Base-by-base conservation (phyloP, 2,113 vertebrate genomes). In the Apaloderma vittatum region DNA sequence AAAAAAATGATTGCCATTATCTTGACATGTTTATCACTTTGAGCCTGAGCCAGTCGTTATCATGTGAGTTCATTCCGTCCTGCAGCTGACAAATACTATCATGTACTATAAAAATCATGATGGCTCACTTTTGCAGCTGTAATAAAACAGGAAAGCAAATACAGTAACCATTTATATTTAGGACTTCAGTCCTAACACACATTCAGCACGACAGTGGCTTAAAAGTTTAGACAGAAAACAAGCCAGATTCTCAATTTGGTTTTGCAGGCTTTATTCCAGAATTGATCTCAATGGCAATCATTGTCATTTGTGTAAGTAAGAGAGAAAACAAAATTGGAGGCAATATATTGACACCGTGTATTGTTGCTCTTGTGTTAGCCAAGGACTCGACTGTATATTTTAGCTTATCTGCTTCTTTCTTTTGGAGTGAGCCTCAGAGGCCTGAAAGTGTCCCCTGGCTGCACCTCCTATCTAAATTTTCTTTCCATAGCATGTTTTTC, bases 1-100 rank as follows among this genome's bases (percentile, higher is more conserved):
- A 51, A 84, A 73, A 67, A 92, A 92, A 86, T 81, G 24, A 89
- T 93, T 95, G 83, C 91, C 2, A 68, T 97, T 97, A 97, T 97
- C 95, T 92, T 91, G 96, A 97, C 94, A 95, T 91, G 40, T 97
- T 97, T 97, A 95, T 96, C 94, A 94, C 96, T 89, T 91, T 94
- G 94, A 94, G 91, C 58, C 80, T 94, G 62, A 96, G 93, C 93
- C 96, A 96, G 80, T 87, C 0, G 2, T 93, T 97, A 96, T 92
- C 13, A 2, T 94, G 70, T 68, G 91, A 96, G 95, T 94, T 97
- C 95, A 93, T 92, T 86, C 80, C 19, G 88, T 95, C 94, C 95
- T 96, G 76, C 75, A 86, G 94, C 95, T 97, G 97, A 97, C 88
- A 97, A 96, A 92, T 93, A 85, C 66, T 89, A 95, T 91, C 96